A percentile compares a stretch with the other conserved stretches of the same genome.
Conservation (phyloP, 30 jellyfish, hydroid and myxozoan genomes). For the Aurelia aurita region DNA sequence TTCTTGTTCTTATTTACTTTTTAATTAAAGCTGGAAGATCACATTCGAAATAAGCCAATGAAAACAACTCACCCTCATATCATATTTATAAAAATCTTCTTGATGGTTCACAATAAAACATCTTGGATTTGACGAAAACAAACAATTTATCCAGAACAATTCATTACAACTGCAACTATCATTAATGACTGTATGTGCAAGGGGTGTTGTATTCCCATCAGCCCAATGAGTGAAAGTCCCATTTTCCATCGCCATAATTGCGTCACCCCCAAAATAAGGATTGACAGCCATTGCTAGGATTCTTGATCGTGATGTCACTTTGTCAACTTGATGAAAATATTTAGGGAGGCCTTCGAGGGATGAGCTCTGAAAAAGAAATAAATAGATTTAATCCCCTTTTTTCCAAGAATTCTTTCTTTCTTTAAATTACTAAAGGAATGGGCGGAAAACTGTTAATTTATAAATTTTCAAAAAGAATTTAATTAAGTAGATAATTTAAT, state of each 20-base stretch:
- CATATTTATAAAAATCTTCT: conserved; percentile 39
- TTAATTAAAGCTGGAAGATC: too few species aligned
- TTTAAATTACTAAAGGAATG: too few species aligned
- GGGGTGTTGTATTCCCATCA: conserved; percentile 18
- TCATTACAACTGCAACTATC: conserved; percentile 24
- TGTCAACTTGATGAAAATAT: conserved; percentile 1
- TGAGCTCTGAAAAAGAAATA: background rate
- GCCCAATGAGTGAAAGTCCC: conserved; percentile 45
- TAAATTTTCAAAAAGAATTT: too few species aligned
- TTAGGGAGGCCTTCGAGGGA: background rate
- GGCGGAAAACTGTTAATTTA: too few species aligned
- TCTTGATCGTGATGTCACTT: conserved; percentile 20
- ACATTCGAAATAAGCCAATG: too few species aligned
- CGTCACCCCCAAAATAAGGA: conserved; percentile 55
- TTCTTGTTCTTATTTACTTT: too few species aligned
- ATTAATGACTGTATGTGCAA: background rate
- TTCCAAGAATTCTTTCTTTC: too few species aligned
- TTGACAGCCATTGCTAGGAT: conserved; percentile 26
- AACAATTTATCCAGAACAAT: conserved; percentile 54
- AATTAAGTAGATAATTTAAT: too few species aligned
- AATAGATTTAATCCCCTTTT: background rate
- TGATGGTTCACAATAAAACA: conserved; percentile 34
- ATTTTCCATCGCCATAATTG: conserved; percentile 42
- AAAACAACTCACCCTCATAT: conserved; percentile 46
- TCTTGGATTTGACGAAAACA: conserved; percentile 41